Evolutionary conservation across 2,888 invertebrate species (phyloP).

Genomic region (Strigamia crassipes): DNA sequence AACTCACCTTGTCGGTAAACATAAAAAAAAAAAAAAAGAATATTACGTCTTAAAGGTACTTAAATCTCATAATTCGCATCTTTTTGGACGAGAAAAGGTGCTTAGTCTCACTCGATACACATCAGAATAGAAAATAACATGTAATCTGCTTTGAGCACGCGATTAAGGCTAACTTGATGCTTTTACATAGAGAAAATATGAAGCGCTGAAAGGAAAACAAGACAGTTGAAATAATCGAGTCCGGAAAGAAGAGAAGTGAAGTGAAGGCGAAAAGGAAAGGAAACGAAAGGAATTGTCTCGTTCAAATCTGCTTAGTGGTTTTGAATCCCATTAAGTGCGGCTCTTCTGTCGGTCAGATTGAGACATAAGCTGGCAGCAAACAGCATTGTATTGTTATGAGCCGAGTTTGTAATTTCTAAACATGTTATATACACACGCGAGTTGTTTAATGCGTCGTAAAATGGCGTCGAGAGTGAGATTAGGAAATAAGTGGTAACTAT

Average conservation of each 20-base stretch:
- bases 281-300: conserved; percentile 35
- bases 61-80: neutral
- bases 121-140: neutral
- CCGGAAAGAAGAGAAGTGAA: neutral
- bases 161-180: neutral
- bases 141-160: conserved; percentile 23
- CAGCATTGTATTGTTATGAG: neutral
- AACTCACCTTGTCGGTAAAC: neutral
- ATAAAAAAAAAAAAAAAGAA: conserved; percentile 32
- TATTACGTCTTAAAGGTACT: neutral
- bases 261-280: neutral
- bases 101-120: neutral
- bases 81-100: conserved; percentile 1
- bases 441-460: conserved; percentile 17
- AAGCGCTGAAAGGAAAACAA: neutral
- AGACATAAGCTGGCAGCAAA: neutral
- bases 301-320: conserved; percentile 33
- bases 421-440: neutral
- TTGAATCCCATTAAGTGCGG: conserved; percentile 42
- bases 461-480: neutral
- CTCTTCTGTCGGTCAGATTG: conserved; percentile 35
- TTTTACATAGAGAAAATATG: neutral
- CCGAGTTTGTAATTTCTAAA: neutral
- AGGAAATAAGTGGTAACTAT: conserved; percentile 3
- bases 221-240: neutral